Evolutionary conservation across 2,797 vertebrate species (phyloP).

Genomic region (Nyctibius grandis): DNA sequence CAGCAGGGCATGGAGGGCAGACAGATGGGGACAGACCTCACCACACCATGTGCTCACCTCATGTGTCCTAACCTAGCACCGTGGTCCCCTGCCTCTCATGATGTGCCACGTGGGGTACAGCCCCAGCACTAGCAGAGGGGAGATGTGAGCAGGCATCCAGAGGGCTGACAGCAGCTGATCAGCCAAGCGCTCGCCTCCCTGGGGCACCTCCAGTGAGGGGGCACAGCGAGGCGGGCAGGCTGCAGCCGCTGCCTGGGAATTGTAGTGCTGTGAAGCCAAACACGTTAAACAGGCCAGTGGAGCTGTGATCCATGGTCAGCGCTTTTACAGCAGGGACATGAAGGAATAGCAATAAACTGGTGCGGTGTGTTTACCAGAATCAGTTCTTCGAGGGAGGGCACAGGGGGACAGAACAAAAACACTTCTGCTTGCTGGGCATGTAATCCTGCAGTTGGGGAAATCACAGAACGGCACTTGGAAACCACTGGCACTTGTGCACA

Average conservation of each 20-base stretch:
- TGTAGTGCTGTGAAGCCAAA: not conserved
- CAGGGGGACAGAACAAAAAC: not conserved
- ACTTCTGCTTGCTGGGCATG: not conserved
- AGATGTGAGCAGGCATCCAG: not conserved
- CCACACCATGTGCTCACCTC: not conserved
- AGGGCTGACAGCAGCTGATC: not conserved
- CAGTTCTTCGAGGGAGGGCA: not conserved
- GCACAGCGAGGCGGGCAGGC: accelerated
- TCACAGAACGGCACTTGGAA: not conserved
- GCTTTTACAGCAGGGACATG: not conserved
- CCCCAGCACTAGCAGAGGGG: accelerated
- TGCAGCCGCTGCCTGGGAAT: not conserved
- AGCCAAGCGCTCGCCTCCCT: not conserved
- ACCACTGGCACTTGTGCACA: not conserved
- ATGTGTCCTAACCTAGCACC: not conserved
- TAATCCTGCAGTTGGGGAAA: not conserved
- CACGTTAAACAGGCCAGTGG: not conserved
- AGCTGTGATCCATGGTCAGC: not conserved
- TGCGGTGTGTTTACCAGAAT: not conserved
- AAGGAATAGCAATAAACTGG: not conserved
- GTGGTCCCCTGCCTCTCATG: not conserved
- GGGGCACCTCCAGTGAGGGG: accelerated
- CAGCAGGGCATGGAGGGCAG: not conserved
- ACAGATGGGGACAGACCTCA: not conserved
- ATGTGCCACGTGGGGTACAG: not conserved